These are phyloP conservation scores for Tenthredo distinguenda DNA, from an alignment of 2,888 invertebrate species.

Conservation along the genomic window DNA sequence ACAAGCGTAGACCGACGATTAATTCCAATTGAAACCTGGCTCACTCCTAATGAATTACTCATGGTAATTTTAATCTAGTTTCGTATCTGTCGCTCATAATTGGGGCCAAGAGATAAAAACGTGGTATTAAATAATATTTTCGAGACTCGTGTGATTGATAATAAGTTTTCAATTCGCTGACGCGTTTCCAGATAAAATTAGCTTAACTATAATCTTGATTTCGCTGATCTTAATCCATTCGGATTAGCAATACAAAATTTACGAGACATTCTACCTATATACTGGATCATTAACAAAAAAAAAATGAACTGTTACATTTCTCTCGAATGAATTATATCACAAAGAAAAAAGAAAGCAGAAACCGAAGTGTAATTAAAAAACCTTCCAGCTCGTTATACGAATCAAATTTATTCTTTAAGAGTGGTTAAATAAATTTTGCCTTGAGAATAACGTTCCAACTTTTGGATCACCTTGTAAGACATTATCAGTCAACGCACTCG, in stretches of 20 bases:
- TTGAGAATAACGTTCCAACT: neutral
- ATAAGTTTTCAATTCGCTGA: neutral
- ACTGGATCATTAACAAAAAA: neutral
- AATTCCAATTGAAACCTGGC: too few relatives aligned
- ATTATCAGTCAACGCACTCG: neutral
- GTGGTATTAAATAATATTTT: neutral
- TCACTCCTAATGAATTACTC: neutral
- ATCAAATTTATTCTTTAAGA: neutral
- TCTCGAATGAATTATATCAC: neutral
- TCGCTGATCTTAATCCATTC: neutral
- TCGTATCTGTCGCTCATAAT: neutral
- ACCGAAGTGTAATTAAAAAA: neutral
- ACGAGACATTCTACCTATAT: neutral
- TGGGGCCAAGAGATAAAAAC: neutral
- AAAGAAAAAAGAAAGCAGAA: neutral
- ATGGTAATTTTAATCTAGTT: neutral
- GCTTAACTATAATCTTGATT: neutral
- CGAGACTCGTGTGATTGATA: constrained; percentile 6
- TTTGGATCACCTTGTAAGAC: neutral
- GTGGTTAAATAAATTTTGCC: neutral
- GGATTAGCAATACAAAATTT: neutral
- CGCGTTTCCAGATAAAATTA: neutral
- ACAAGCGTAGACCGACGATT: too few relatives aligned
- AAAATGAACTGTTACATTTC: neutral
- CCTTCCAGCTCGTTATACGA: neutral